These are phyloP conservation scores for Stylophora pistillata DNA, from an alignment of 64 coral and sea anemone species.

Conservation along the genomic window DNA sequence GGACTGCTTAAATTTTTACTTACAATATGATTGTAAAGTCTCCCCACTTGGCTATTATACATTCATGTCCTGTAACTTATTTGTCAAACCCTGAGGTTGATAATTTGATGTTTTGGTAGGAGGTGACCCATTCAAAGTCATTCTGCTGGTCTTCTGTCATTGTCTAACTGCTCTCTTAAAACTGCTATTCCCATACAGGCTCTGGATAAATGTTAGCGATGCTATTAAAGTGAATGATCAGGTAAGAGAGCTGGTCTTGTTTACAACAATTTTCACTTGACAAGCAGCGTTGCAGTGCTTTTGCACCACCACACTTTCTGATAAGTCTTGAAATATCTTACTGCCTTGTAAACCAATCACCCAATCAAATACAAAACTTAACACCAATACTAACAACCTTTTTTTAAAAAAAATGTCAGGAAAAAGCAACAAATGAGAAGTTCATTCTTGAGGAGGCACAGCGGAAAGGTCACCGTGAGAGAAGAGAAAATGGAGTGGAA, in stretches of 20 bases:
- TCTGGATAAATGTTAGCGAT: conserved; percentile 89
- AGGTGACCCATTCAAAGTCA: too few relatives aligned
- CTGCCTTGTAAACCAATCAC: background rate
- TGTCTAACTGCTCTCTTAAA: background rate
- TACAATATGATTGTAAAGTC: too few relatives aligned
- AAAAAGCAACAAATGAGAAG: conserved; percentile 92
- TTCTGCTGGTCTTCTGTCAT: too few relatives aligned
- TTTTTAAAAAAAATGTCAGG: conserved; percentile 46
- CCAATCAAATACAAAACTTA: background rate
- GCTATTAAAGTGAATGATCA: conserved; percentile 89
- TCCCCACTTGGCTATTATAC: too few relatives aligned
- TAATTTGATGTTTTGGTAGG: too few relatives aligned
- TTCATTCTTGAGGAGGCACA: conserved; percentile 90
- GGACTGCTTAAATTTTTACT: too few relatives aligned
- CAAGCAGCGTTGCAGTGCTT: too few relatives aligned
- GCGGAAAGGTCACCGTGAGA: conserved; percentile 77
- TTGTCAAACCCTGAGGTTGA: too few relatives aligned
- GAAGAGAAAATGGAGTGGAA: conserved; percentile 76
- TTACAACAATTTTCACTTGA: background rate
- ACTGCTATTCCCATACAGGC: conserved; percentile 33
- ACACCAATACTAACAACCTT: background rate
- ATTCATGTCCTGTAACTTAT: too few relatives aligned
- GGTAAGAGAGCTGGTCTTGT: conserved; percentile 39
- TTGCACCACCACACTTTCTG: too few relatives aligned
- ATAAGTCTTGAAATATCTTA: background rate